phyloP scores from a whole-genome alignment of 2,888 invertebrate species.

The Parnassius apollo region DNA sequence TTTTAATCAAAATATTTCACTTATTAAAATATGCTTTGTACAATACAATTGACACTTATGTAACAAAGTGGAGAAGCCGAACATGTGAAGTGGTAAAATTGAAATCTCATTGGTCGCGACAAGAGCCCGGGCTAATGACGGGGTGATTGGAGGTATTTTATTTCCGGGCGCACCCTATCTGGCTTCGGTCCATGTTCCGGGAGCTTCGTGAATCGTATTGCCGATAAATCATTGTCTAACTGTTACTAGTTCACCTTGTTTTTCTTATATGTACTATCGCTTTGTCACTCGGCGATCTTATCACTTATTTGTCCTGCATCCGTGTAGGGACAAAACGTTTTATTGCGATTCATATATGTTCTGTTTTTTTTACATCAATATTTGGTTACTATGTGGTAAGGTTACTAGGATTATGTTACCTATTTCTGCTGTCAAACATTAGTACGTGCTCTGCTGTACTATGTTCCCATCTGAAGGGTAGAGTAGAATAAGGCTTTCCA shows the following conservation, averaged over 20 bases:
- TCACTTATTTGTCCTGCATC: slow-evolving; percentile 10
- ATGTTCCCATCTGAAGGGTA: no score
- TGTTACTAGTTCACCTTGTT: slow-evolving; percentile 7
- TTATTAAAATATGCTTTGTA: background rate
- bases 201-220: slow-evolving; percentile 5
- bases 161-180: slow-evolving; percentile 45
- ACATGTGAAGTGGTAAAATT: slow-evolving; percentile 54
- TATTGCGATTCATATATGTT: no score
- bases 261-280: slow-evolving; percentile 3
- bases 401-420: no score
- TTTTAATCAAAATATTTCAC: no score
- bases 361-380: no score
- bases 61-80: slow-evolving; percentile 46
- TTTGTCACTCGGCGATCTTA: slow-evolving; percentile 14
- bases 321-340: background rate
- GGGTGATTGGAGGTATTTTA: slow-evolving; percentile 46
- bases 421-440: no score
- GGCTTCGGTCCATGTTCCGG: slow-evolving; percentile 36
- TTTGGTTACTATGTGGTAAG: no score
- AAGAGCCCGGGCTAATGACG: slow-evolving; percentile 38
- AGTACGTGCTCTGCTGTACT: no score
- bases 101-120: slow-evolving; percentile 56
- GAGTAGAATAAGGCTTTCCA: no score
- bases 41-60: slow-evolving; percentile 26
- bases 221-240: slow-evolving; percentile 13